Conservation (phyloP, 2,113 vertebrate species). For the Grus americana region DNA sequence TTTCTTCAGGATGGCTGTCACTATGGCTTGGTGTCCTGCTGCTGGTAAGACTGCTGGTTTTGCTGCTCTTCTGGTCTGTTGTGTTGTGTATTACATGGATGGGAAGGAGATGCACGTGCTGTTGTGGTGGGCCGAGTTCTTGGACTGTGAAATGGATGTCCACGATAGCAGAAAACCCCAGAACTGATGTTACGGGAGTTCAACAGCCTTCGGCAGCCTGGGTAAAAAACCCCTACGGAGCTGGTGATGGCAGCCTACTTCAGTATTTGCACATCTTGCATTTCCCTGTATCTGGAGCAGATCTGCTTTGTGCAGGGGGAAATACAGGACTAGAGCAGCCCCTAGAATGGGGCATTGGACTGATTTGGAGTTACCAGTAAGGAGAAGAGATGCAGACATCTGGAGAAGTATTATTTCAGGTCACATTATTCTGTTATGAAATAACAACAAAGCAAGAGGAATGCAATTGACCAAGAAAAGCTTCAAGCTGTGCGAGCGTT, state of each 20-base stretch:
- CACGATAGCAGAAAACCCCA: background rate
- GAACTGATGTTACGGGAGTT: background rate
- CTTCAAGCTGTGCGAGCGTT: constrained; percentile 9
- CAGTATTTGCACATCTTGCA: background rate
- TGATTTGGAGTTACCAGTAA: background rate
- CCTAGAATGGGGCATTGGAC: fast-evolving
- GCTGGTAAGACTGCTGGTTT: background rate
- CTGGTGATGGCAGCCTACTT: background rate
- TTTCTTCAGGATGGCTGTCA: background rate
- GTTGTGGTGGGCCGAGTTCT: background rate
- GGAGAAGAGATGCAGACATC: background rate
- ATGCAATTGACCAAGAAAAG: background rate
- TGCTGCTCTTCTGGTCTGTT: background rate
- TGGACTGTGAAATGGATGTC: background rate
- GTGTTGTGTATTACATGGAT: background rate
- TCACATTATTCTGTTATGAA: constrained; percentile 46
- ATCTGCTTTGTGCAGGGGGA: background rate
- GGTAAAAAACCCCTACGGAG: fast-evolving
- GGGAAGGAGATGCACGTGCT: background rate
- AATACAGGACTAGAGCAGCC: background rate
- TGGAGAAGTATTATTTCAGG: constrained; percentile 41
- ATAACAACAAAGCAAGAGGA: constrained; percentile 32
- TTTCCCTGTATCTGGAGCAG: background rate
- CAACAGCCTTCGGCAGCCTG: background rate
- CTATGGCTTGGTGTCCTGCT: background rate